Evolutionary conservation across 2,113 vertebrate genomes (phyloP), one percentile per base, ranked within the genome.

Genomic region (Sinocyclocheilus anophthalmus): DNA sequence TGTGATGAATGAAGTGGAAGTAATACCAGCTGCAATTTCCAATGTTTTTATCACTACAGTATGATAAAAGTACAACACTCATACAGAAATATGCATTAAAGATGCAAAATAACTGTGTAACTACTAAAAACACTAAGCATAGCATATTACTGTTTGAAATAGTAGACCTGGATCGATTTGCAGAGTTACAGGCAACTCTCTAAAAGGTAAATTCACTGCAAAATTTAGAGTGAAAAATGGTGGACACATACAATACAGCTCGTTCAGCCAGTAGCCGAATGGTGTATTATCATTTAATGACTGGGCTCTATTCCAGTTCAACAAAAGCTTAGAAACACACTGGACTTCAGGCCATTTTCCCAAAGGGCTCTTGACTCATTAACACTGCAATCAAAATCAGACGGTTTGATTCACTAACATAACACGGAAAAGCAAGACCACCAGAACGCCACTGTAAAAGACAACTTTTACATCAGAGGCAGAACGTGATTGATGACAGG

Each of bases 301-400:
- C 67, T 65, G 67, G 84, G 76, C 81, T 30, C 22, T 6, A 14
- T 65, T 88, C 53, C 84, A 86, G 39, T 14, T 42, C n/a, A 8
- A 70, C 16, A 80, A 53, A 83, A 67, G 13, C 8, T 12, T 11
- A 24, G 33, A 10, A 42, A 13, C 76, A 22, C 59, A 59, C 16
- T 73, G 53, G 63, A 73, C 53, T 48, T 65, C 9, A 42, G 79
- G 39, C 87, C 30, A 14, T 24, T 72, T 61, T 86, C 57, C 75
- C 30, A 85, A 53, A 85, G 75, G 33, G 57, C 53, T 48, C 14
- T 30, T 13, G 45, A 75, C 5, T 81, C 77, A 75, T 76, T 55
- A 78, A 78, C 33, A 20, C 6, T 33, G 26, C 48, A 37, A 59
- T 59, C n/a, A 79, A 18, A 30, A 78, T 57, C 65, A 24, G 75